Evolutionary conservation across 2,797 vertebrate species (phyloP).

Genomic region (Chanos chanos): DNA sequence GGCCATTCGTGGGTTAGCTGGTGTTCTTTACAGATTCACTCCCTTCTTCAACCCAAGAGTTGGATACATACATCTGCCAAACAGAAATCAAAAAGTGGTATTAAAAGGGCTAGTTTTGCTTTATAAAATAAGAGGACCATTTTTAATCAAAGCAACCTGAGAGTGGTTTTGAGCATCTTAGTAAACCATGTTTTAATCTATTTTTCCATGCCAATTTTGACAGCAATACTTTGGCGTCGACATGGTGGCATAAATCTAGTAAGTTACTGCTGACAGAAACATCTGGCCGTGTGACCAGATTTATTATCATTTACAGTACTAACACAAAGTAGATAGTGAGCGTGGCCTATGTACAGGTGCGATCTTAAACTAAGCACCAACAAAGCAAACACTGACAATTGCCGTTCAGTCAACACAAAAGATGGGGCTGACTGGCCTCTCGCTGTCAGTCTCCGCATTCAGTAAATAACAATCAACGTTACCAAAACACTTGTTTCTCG

Average conservation of each 20-base stretch:
- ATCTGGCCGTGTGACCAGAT: too few species aligned
- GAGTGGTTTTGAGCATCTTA: too few species aligned
- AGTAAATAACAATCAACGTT: not conserved
- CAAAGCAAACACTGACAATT: not conserved
- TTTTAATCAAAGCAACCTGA: not conserved
- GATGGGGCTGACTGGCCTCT: not conserved
- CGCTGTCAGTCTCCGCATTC: not conserved
- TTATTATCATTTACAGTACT: not conserved
- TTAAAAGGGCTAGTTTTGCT: not conserved
- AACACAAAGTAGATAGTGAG: not conserved
- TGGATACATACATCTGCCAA: conserved; percentile 79
- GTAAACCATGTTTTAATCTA: too few species aligned
- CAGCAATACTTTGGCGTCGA: too few species aligned
- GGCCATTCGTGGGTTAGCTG: conserved; percentile 76
- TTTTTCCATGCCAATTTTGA: too few species aligned
- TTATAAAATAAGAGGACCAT: not conserved
- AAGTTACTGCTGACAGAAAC: too few species aligned
- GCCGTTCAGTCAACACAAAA: not conserved
- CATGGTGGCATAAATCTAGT: too few species aligned
- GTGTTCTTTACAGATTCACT: conserved; percentile 61
- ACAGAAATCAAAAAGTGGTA: not conserved
- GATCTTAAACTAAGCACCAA: not conserved
- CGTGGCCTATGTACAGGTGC: not conserved
- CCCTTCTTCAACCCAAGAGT: conserved; percentile 62
- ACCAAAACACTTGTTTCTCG: not conserved